phyloP scores from a whole-genome alignment of 1,140 invertebrate species.

The Phthorimaea operculella region DNA sequence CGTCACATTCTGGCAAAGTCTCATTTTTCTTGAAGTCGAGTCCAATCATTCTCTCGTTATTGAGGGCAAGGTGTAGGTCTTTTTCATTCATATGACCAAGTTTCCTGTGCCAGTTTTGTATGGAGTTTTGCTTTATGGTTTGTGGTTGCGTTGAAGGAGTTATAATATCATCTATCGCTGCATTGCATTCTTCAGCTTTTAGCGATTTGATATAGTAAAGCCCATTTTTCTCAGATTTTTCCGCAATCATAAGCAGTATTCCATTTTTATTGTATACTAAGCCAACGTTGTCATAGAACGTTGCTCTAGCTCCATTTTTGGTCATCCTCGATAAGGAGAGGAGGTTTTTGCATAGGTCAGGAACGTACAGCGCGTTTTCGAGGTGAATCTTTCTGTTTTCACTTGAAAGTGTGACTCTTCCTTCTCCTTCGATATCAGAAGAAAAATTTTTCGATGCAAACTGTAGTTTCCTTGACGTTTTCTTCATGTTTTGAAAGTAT shows the following conservation, averaged over 20 bases:
- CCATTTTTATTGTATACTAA: neutral
- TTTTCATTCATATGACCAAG: neutral
- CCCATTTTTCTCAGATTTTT: neutral
- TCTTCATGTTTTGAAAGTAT: slow-evolving; percentile 4
- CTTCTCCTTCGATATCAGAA: slow-evolving; percentile 1
- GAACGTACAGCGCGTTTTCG: slow-evolving; percentile 7
- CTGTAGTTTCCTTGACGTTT: neutral
- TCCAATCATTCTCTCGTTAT: slow-evolving; percentile 5
- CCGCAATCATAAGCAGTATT: slow-evolving; percentile 4
- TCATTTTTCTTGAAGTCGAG: neutral
- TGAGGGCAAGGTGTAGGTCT: neutral
- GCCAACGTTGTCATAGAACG: slow-evolving; percentile 6
- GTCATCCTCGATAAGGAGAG: slow-evolving; percentile 6
- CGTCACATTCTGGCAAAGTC: slow-evolving; percentile 1
- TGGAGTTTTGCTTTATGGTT: neutral
- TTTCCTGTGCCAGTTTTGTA: neutral
- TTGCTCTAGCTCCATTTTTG: slow-evolving; percentile 3
- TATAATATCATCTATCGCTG: neutral
- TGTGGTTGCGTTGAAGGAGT: neutral
- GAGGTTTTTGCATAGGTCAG: slow-evolving; percentile 1
- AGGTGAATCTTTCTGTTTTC: slow-evolving; percentile 2
- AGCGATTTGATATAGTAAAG: slow-evolving; percentile 6
- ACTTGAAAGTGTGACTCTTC: slow-evolving; percentile 3
- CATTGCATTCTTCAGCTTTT: neutral
- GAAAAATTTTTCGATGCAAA: slow-evolving; percentile 3